Percentiles rank a stretch among this genome's conserved stretches.
phyloP scores from a whole-genome alignment of 2,888 invertebrate species.

The Pristionchus exspectatus region DNA sequence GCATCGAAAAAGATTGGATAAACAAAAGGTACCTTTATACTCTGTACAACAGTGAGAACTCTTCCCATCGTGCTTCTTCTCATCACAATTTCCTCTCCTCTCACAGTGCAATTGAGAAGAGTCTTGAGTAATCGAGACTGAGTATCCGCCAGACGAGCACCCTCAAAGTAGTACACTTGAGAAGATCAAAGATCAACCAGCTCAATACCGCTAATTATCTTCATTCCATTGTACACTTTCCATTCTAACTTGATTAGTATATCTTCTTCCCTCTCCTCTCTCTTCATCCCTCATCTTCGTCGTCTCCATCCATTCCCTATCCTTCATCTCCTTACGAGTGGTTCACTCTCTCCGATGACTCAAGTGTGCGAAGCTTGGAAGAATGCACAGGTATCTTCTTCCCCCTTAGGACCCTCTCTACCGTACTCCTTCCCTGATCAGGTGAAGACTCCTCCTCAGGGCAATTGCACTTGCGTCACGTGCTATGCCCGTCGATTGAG shows the following conservation, averaged over 20 bases:
- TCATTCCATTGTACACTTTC: neutral
- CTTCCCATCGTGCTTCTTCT: slow-evolving; percentile 87
- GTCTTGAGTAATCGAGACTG: slow-evolving; percentile 84
- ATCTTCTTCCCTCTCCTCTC: neutral
- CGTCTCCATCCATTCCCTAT: slow-evolving; percentile 3
- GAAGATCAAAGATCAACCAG: neutral
- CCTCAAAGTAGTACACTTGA: slow-evolving; percentile 79
- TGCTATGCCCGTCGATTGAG: slow-evolving; percentile 8
- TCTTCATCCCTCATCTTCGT: neutral
- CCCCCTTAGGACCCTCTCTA: neutral
- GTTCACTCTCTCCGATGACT: slow-evolving; percentile 4
- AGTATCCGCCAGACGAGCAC: slow-evolving; percentile 85
- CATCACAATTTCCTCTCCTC: slow-evolving; percentile 86
- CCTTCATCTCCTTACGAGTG: neutral
- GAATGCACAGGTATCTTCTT: neutral
- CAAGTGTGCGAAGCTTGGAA: slow-evolving; percentile 18
- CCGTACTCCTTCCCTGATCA: neutral
- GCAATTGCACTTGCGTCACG: slow-evolving; percentile 8
- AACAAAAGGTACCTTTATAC: slow-evolving; percentile 83
- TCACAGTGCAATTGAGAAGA: slow-evolving; percentile 82
- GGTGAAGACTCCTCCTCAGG: slow-evolving; percentile 18
- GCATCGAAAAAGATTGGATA: neutral
- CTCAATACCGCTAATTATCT: neutral
- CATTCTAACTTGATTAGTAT: neutral
- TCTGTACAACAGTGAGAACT: slow-evolving; percentile 89